A percentile compares a stretch with the other conserved stretches of the same genome.
Evolutionary conservation across 2,888 invertebrate species (phyloP).

Genomic region (Blastobasis adustella): DNA sequence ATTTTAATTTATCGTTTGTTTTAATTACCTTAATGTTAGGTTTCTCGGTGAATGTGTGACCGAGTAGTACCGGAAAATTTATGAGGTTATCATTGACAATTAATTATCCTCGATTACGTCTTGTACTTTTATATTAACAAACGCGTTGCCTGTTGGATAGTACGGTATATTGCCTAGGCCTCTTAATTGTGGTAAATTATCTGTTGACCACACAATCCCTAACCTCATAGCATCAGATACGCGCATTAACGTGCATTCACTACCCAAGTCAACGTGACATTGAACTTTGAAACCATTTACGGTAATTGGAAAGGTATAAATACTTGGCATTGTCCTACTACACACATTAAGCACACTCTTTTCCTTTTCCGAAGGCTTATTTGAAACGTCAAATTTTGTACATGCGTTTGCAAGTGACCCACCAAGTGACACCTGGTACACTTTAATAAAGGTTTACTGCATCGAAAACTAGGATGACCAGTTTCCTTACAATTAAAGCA

Average conservation of each 20-base stretch:
- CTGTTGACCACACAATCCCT: not conserved
- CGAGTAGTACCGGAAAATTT: not conserved
- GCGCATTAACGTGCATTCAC: conserved; percentile 2
- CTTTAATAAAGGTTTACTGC: no score
- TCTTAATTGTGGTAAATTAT: conserved; percentile 1
- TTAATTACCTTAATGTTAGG: conserved; percentile 2
- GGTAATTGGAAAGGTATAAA: not conserved
- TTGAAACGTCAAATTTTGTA: no score
- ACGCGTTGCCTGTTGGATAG: not conserved
- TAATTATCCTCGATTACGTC: conserved; percentile 5
- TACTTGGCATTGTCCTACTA: no score
- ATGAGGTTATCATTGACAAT: conserved; percentile 2
- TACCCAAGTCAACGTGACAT: conserved; percentile 3
- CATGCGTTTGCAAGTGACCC: no score
- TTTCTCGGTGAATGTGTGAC: conserved; percentile 5
- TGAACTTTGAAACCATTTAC: not conserved
- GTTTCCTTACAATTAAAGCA: no score
- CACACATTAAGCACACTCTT: no score
- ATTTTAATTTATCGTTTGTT: not conserved
- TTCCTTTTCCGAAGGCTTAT: no score
- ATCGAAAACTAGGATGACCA: no score
- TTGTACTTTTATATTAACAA: not conserved
- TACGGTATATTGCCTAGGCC: not conserved
- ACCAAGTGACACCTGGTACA: no score
- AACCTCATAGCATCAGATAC: not conserved